Evolutionary conservation across 1,140 invertebrate species (phyloP), one percentile per base, ranked within the genome.

Genomic region (Psix sp.): DNA sequence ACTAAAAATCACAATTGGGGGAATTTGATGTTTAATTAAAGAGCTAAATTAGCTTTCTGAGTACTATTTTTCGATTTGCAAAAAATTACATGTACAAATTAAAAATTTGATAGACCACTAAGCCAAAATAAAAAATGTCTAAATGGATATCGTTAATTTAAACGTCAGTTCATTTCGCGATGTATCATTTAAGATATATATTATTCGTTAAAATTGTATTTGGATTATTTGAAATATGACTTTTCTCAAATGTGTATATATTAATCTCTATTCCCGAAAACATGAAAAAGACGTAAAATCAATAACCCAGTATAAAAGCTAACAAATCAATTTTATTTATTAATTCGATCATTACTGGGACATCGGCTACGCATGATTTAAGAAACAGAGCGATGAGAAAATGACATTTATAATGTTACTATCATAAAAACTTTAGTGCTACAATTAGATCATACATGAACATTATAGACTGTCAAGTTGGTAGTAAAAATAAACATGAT

Each of bases 221-320:
- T 6, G 18, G 9, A 24, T 46, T 38, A 48, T 39, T 18, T 38
- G 31, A 59, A 48, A 59, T 59, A 39, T 48, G 33, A 59, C 56
- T 59, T 46, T 59, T 59, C 56, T 46, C 33, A 29, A 31, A 39
- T 39, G 48, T 39, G 21, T 46, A 16, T 46, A 16, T 26, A 45
- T 45, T 46, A 39, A 48, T 38, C 18, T 20, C 10, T 20, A 17
- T 16, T 24, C 38, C 36, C 51, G 38, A 54, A 40, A 29, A 20
- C 26, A 33, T 29, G 2, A 33, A n/a, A 14, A 15, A 39, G 18
- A 35, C 45, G n/a, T n/a, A 20, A 35, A 24, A 42, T 54, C 51
- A 26, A 54, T 54, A 54, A 20, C 16, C n/a, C 36, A 42, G 42
- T 42, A 14, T 3, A 29, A 10, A 29, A 29, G n/a, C 33, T 31